Evolutionary conservation across 1,140 invertebrate genomes (phyloP).

Genomic region (Cyrtorhinus lividipennis): DNA sequence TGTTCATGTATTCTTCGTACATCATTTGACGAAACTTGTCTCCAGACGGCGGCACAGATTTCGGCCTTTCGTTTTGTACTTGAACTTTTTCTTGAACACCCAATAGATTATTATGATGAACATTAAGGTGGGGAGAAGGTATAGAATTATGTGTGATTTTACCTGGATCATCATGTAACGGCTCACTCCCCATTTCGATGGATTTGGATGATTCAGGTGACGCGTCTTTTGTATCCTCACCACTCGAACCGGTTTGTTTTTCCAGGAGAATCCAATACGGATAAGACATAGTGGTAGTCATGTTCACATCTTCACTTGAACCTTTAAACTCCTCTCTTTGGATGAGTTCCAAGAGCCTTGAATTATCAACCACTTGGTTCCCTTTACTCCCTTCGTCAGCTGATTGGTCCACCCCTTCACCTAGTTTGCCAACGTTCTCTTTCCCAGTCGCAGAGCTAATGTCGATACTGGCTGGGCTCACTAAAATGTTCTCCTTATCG

Average conservation of each 20-base stretch:
- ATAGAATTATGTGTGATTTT: too few species aligned
- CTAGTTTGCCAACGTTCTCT: slow-evolving; percentile 24
- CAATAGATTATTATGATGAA: too few species aligned
- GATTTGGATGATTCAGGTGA: too few species aligned
- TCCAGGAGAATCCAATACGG: slow-evolving; percentile 29
- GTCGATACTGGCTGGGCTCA: too few species aligned
- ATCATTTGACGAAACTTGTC: slow-evolving; percentile 59
- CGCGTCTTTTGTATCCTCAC: too few species aligned
- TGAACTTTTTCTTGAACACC: too few species aligned
- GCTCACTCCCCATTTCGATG: too few species aligned
- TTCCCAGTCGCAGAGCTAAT: too few species aligned
- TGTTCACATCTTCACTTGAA: slow-evolving; percentile 20
- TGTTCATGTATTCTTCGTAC: slow-evolving; percentile 66
- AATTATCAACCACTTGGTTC: slow-evolving; percentile 29
- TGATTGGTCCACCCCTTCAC: background rate
- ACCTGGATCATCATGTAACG: too few species aligned
- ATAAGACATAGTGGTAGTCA: slow-evolving; percentile 21
- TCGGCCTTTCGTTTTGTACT: slow-evolving; percentile 21
- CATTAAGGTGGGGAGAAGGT: too few species aligned
- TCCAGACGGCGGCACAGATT: slow-evolving; percentile 33
- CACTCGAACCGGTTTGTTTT: too few species aligned
- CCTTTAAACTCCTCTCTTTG: slow-evolving; percentile 29
- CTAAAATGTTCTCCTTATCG: background rate
- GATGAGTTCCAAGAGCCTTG: slow-evolving; percentile 38
- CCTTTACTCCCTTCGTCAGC: slow-evolving; percentile 18